Conservation (phyloP, 2,888 invertebrate species). For the Miltochrista miniata region DNA sequence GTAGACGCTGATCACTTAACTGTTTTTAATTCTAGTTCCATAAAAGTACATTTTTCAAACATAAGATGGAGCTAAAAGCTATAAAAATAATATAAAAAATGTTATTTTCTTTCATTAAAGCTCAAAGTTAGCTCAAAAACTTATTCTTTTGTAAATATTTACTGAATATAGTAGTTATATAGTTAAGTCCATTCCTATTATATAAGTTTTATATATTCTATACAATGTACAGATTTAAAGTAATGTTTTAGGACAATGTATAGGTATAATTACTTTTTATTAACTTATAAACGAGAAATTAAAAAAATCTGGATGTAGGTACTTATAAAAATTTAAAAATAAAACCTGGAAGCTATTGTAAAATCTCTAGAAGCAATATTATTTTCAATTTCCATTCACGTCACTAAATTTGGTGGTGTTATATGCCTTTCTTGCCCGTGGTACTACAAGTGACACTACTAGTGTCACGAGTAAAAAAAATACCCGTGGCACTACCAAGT, state of each 20-base stretch:
- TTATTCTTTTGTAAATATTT: constrained; percentile 63
- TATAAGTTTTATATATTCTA: constrained; percentile 60
- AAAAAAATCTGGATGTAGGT: no score
- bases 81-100: constrained; percentile 40
- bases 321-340: no score
- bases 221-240: constrained; percentile 32
- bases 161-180: constrained; percentile 46
- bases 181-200: constrained; percentile 67
- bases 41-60: constrained; percentile 60
- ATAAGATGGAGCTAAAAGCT: constrained; percentile 36
- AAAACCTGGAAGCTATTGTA: no score
- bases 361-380: no score
- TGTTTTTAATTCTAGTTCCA: constrained; percentile 31
- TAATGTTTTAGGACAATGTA: constrained; percentile 25
- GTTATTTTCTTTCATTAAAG: constrained; percentile 71
- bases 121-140: constrained; percentile 81
- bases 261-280: constrained; percentile 9
- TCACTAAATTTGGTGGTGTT: no score
- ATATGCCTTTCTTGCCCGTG: no score
- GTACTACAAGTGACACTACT: no score
- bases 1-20: no score
- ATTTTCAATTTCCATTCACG: no score
- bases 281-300: no score
- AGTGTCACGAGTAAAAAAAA: no score
- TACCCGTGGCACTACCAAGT: no score